Conservation (phyloP, 2,797 vertebrate genomes). For the Rallus crepitans region DNA sequence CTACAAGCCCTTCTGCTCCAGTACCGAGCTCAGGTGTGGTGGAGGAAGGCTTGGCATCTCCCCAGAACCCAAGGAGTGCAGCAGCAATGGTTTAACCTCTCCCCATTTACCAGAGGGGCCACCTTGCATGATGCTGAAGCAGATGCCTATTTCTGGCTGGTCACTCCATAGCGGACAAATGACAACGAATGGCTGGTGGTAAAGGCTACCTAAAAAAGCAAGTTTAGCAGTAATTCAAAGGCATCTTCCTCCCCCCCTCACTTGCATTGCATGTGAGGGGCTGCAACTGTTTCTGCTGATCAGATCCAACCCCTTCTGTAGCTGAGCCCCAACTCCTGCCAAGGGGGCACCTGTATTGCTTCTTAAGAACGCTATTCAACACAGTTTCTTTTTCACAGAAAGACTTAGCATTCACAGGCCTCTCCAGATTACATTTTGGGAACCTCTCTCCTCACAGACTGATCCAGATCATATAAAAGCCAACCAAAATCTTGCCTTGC, state of each 20-base stretch:
- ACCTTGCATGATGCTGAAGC: background rate
- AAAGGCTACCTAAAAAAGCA: background rate
- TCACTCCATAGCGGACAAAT: background rate
- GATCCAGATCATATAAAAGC: background rate
- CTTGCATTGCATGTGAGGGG: background rate
- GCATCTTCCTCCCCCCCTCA: background rate
- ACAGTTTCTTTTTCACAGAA: background rate
- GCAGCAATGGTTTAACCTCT: background rate
- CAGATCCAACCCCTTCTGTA: too few species aligned
- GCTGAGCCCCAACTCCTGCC: background rate
- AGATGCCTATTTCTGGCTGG: background rate
- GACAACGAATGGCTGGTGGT: background rate
- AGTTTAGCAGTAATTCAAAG: background rate
- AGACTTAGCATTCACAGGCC: background rate
- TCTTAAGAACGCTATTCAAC: background rate
- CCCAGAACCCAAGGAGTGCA: background rate
- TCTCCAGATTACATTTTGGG: background rate
- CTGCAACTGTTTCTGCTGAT: background rate
- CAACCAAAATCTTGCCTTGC: background rate
- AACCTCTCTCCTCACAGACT: background rate
- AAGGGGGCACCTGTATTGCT: fast-evolving
- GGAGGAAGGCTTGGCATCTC: background rate
- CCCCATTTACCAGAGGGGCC: background rate
- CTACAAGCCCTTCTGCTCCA: background rate
- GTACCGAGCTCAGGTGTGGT: fast-evolving